Evolutionary conservation across 2,797 vertebrate species (phyloP).

Genomic region (Neoniphon sammara): DNA sequence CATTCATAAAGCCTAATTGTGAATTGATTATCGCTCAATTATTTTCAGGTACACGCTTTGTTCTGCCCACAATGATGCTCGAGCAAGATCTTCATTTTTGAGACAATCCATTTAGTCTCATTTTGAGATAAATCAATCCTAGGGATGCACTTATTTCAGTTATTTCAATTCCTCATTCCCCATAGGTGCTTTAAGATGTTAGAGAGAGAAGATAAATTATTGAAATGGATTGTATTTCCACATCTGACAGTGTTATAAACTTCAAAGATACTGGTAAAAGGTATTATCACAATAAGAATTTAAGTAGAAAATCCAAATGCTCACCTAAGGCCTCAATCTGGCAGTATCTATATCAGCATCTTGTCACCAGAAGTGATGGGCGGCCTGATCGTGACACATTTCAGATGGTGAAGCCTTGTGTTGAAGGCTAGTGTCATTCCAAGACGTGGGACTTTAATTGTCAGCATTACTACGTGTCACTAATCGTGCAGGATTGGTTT

Average conservation of each 20-base stretch:
- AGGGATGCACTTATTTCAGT: too few relatives aligned
- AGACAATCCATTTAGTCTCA: too few relatives aligned
- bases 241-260: slow-evolving; percentile 7
- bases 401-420: slow-evolving; percentile 22
- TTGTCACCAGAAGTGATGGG: slow-evolving; percentile 49
- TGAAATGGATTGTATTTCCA: not conserved
- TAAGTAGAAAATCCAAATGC: slow-evolving; percentile 38
- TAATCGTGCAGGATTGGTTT: slow-evolving; percentile 45
- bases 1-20: too few relatives aligned
- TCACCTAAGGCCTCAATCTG: slow-evolving; percentile 54
- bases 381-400: slow-evolving; percentile 36
- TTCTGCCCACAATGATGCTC: too few relatives aligned
- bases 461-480: slow-evolving; percentile 45
- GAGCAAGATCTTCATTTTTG: too few relatives aligned
- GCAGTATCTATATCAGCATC: slow-evolving; percentile 47
- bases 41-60: too few relatives aligned
- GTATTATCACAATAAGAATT: slow-evolving; percentile 7
- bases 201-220: too few relatives aligned
- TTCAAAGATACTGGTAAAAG: not conserved
- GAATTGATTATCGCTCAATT: too few relatives aligned
- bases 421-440: slow-evolving; percentile 26
- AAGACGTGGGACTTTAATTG: slow-evolving; percentile 57
- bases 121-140: too few relatives aligned
- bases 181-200: too few relatives aligned
- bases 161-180: too few relatives aligned